Base-by-base conservation (phyloP, 1,140 invertebrate genomes). In the Dinoponera quadriceps region DNA sequence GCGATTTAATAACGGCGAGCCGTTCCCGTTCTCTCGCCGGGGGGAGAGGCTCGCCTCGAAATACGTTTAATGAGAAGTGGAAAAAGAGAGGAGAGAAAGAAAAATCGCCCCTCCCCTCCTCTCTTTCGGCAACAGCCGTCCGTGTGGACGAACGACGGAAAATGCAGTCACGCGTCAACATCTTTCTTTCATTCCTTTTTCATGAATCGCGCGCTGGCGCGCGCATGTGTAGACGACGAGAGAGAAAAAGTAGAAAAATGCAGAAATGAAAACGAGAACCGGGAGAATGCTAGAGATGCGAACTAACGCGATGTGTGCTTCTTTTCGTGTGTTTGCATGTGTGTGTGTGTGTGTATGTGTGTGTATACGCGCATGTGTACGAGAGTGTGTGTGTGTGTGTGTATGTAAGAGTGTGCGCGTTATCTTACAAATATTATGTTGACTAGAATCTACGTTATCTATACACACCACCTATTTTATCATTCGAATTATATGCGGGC, bases 401-500 rank as follows among this genome's bases (percentile, higher is more conserved):
- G 51, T 33, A 73, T 68, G 68, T 44, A 44, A 44, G 62, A 48
- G 51, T 33, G 78, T 89, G 87, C 88, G 87, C 87, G 87, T 87
- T 84, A 72, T 86, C 87, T 89, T 86, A 90, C 88, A 90, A 90
- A 90, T 90, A 88, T 90, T 91, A 90, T 89, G 83, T 85, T 92
- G 91, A 92, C 91, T 92, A 92, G 91, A 92, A 86, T 91, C 91
- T 91, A 92, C 91, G 86, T 89, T 85, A 85, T 90, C 87, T 91
- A 90, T 91, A 88, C 88, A 91, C 87, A 87, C 65, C 75, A 80
- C 87, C 78, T 91, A 86, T 89, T 68, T 84, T 85, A 82, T 85
- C 60, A 57, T 82, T n/a, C 78, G 83, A 88, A 57, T 89, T 81
- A 78, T 87, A 78, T 84, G 81, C 82, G 77, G 62, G 66, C 69